Base-by-base conservation (phyloP, 2,797 vertebrate species). In the Philypnodon macrostomus region DNA sequence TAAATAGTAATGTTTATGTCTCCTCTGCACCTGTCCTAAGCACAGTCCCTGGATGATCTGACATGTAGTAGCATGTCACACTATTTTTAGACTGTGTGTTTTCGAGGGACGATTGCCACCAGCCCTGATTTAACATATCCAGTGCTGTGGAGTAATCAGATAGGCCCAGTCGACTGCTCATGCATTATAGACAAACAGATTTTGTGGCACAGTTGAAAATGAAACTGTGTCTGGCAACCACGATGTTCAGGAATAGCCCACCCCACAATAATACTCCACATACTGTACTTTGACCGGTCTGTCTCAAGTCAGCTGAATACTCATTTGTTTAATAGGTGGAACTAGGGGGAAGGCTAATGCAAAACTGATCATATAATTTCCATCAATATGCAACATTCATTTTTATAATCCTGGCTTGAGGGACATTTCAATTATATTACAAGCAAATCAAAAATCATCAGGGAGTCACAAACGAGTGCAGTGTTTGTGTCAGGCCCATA, bases 111-210 rank as follows among this genome's bases (percentile, higher is more conserved):
- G 63, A 73, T 68, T 67, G 58, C 23, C 31, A 6, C 48, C 44
- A 33, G 35, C 56, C 72, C 44, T 71, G 64, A 80, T 76, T 68
- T 69, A 70, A 36, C 64, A 53, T 58, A 56, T 57, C 58, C 47
- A 47, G 13, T 44, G 42, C 61, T 58, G 17, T 26, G 32, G 24
- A 69, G 84, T 77, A 88, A 88, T 79, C 69, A 70, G 79, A 85
- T 53, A 48, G 50, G 55, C 51, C 51, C 59, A 34, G 23, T 40
- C 52, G 69, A 52, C 35, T 11, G 58, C 61, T 44, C 49, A 52
- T 87, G 63, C 60, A 84, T 87, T 80, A 88, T 85, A 75, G 53
- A 87, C 50, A 14, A 51, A 56, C 53, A 65, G 59, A 70, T 80
- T 77, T 69, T 53, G 38, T 66, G 49, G 37, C 31, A 2, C 41